Percentiles rank a stretch among this genome's conserved stretches.
Conservation (phyloP, 2,113 vertebrate species). For the Urocynchramus pylzowi region DNA sequence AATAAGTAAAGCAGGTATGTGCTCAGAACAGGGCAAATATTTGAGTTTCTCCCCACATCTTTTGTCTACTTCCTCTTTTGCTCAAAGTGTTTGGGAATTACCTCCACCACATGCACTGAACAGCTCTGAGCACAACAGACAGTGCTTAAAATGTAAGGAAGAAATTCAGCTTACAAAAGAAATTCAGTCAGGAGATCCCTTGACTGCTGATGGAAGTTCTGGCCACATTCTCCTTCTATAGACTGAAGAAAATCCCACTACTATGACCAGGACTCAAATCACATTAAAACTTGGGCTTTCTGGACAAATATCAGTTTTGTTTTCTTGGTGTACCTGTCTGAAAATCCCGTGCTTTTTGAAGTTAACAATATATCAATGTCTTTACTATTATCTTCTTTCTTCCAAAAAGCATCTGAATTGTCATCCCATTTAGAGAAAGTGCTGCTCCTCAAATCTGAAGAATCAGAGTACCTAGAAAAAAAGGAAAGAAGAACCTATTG, state of each 20-base stretch:
- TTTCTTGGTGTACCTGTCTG: constrained; percentile 77
- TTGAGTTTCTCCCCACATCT: not conserved
- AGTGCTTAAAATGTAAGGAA: not conserved
- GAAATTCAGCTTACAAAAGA: not conserved
- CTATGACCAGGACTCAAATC: not conserved
- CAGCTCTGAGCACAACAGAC: not conserved
- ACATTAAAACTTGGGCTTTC: not conserved
- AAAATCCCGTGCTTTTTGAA: constrained; percentile 68
- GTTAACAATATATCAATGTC: constrained; percentile 74
- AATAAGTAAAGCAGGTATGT: not conserved
- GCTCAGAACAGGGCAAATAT: not conserved
- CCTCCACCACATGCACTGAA: not conserved
- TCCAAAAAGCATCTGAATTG: constrained; percentile 77
- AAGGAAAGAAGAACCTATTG: not conserved
- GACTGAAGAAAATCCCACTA: not conserved
- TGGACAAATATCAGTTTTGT: not conserved
- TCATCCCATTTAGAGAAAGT: constrained; percentile 83
- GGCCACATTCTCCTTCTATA: not conserved
- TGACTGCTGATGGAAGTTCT: not conserved
- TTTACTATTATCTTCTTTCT: constrained; percentile 74
- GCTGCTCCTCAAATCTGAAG: constrained; percentile 68
- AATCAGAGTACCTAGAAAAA: constrained; percentile 74
- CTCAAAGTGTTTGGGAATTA: not conserved
- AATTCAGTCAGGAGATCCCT: not conserved
- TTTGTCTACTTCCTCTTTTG: not conserved